A percentile compares a stretch with the other conserved stretches of the same genome.
Evolutionary conservation across 1,140 invertebrate species (phyloP).

Genomic region (Orius insidiosus): DNA sequence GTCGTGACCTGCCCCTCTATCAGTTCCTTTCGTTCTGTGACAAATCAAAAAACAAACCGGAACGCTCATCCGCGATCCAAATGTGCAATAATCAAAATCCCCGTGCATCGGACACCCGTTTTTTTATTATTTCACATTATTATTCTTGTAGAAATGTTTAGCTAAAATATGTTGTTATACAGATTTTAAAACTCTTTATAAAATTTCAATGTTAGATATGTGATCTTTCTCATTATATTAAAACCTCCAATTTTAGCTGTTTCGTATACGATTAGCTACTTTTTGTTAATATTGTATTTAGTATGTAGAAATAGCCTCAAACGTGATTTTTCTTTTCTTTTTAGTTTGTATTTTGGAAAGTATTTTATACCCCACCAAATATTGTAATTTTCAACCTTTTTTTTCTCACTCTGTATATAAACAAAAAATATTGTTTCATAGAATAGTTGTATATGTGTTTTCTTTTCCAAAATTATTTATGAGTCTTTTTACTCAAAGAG

Average conservation of each 20-base stretch:
- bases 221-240: no score
- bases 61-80: slow-evolving; percentile 1
- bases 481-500: slow-evolving; percentile 8
- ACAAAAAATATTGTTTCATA: no score
- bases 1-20: slow-evolving; percentile 24
- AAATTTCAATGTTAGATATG: no score
- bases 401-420: no score
- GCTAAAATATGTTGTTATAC: no score
- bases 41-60: not conserved
- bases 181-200: no score
- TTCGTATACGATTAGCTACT: slow-evolving; percentile 16
- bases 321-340: no score
- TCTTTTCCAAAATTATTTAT: slow-evolving; percentile 12
- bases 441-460: slow-evolving; percentile 9
- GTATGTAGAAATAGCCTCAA: no score
- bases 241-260: slow-evolving; percentile 7
- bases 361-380: no score
- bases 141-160: no score
- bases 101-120: slow-evolving; percentile 14
- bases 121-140: slow-evolving; percentile 3
- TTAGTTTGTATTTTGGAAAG: no score
- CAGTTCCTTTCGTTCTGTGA: not conserved
- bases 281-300: not conserved
- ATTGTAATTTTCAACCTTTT: no score
- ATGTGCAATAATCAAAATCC: slow-evolving; percentile 11